Evolutionary conservation across 2,888 invertebrate genomes (phyloP).

Genomic region (Taenaris catops): DNA sequence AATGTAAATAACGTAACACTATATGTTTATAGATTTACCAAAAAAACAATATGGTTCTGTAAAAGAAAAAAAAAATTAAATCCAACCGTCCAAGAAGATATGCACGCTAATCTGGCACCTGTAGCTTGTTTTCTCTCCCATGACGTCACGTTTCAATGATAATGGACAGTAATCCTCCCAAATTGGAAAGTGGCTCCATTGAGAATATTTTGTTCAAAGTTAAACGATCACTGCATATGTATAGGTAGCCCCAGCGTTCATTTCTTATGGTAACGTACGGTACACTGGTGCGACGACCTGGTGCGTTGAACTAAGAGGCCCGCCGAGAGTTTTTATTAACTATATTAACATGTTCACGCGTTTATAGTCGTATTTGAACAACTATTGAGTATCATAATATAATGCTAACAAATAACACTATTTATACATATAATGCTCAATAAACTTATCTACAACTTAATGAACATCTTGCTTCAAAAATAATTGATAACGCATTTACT

Average conservation of each 20-base stretch:
- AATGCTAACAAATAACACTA: conserved; percentile 3
- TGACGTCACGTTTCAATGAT: conserved; percentile 61
- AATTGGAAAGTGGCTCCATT: conserved; percentile 24
- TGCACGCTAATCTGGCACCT: conserved; percentile 45
- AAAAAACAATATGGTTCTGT: no score
- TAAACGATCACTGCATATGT: conserved; percentile 44
- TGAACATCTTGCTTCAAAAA: no score
- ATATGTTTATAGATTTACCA: no score
- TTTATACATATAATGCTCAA: conserved; percentile 9
- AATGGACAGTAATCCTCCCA: conserved; percentile 44
- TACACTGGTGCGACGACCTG: conserved; percentile 69
- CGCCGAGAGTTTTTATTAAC: conserved; percentile 50
- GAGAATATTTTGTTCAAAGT: conserved; percentile 18
- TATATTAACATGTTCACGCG: conserved; percentile 27
- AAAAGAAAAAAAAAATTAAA: no score
- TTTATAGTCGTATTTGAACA: conserved; percentile 8
- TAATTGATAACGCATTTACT: no score
- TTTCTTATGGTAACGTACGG: conserved; percentile 72
- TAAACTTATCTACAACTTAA: no score
- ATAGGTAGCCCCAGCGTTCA: conserved; percentile 51
- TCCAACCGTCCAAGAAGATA: conserved; percentile 38
- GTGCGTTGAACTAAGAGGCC: conserved; percentile 68
- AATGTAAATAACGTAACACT: no score
- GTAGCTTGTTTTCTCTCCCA: conserved; percentile 55
- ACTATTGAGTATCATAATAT: conserved; percentile 10